Evolutionary conservation across 2,797 vertebrate species (phyloP), one percentile per base, ranked within the genome.

Genomic region (Atherinosoma microstoma): DNA sequence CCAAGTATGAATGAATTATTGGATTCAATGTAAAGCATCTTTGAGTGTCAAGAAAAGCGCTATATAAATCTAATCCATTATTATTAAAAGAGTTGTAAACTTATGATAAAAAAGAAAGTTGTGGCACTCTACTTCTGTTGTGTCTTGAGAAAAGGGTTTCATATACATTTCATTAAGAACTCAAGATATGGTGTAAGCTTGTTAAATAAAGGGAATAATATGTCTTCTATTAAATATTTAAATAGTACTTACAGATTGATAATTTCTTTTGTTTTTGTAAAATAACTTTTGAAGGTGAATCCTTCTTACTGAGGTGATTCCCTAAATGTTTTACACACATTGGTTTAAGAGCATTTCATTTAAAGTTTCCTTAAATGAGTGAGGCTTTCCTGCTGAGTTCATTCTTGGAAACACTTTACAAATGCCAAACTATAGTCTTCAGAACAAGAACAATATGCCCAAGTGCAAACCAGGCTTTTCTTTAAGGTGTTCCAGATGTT

Each of bases 401-500:
- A 51, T 63, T 74, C 45, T 70, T 58, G 4, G 58, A 87, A 68
- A 70, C 67, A 64, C 40, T 58, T 56, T 56, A 73, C 51, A 45
- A 75, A 77, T 64, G 64, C 24, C 58, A 68, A 81, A 66, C 53
- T 73, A 11, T 47, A 56, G 58, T 38, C 24, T 18, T 16, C 30
- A 68, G 27, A 60, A 34, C 18, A 3, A n/a, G 54, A 15, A 18
- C 72, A 78, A n/a, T 59, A 73, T 42, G 59, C 72, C 70, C 51
- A 79, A 73, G 74, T 78, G 63, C 74, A 80, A 12, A 4, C 38
- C 47, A 36, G 51, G 45, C 56, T 8, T 77, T 81, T 30, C 13
- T 70, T 34, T 73, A 75, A 85, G 73, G 1, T 5, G 20, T 51
- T 74, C 82, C 90, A 93, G 80, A 89, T 90, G 89, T 85, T 86